Percentiles rank a stretch among this genome's conserved stretches.
These are phyloP conservation scores for Coregonus clupeaformis DNA, from an alignment of 2,113 vertebrate species.

Conservation along the genomic window DNA sequence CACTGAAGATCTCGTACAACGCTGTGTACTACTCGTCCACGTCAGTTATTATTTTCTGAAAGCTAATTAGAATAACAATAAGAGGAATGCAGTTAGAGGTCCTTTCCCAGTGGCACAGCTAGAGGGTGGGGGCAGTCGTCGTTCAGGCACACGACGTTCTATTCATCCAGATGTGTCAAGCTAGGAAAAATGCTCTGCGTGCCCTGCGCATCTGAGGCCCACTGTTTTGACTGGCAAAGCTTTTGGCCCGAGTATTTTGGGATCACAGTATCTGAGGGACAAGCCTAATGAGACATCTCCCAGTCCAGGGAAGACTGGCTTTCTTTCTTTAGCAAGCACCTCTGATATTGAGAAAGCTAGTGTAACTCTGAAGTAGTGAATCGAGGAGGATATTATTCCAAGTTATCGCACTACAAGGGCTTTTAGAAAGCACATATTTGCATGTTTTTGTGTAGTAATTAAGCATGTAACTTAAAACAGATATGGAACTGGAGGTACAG, in stretches of 20 bases:
- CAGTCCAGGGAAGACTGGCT: constrained; percentile 20
- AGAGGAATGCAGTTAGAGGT: constrained; percentile 69
- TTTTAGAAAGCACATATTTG: too few species aligned
- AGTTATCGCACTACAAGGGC: neutral
- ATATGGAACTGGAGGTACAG: too few species aligned
- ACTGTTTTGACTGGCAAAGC: constrained; percentile 53
- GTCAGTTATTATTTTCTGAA: constrained; percentile 36
- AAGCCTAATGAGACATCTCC: constrained; percentile 35
- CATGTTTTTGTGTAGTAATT: too few species aligned
- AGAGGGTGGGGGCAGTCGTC: constrained; percentile 53
- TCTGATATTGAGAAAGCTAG: constrained; percentile 36
- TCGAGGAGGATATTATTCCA: neutral
- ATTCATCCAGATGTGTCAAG: constrained; percentile 75
- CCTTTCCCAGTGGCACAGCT: constrained; percentile 60
- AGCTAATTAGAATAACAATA: constrained; percentile 78
- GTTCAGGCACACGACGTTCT: constrained; percentile 71
- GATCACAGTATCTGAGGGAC: constrained; percentile 57
- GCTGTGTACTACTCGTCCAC: too few species aligned
- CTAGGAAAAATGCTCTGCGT: constrained; percentile 53
- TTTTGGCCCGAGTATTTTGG: constrained; percentile 36
- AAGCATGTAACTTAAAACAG: too few species aligned
- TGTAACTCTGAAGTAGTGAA: neutral
- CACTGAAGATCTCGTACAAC: too few species aligned
- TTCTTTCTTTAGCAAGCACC: constrained; percentile 30
- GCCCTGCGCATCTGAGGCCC: constrained; percentile 45